These are phyloP conservation scores for Formica selysi DNA, from an alignment of 1,140 invertebrate genomes.

Conservation along the genomic window DNA sequence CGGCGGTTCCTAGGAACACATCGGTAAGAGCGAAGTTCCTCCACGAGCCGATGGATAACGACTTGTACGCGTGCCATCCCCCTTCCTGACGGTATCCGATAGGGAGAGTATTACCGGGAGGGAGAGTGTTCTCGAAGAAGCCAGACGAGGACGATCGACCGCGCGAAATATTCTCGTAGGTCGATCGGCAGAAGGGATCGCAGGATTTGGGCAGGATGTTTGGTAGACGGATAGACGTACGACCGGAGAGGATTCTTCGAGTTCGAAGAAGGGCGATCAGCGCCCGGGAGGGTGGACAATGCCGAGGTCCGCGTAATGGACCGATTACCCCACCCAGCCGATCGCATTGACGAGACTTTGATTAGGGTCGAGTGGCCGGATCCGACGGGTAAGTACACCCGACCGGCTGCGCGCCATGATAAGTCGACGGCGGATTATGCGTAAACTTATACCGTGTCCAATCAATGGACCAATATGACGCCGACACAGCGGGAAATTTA, in stretches of 20 bases:
- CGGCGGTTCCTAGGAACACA: conserved; percentile 37
- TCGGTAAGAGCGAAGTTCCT: conserved; percentile 49
- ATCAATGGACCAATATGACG: conserved; percentile 45
- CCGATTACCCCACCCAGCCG: conserved; percentile 85
- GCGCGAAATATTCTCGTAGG: conserved; percentile 13
- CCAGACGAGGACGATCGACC: conserved; percentile 50
- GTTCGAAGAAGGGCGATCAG: conserved; percentile 49
- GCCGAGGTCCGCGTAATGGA: conserved; percentile 84
- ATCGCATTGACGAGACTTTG: conserved; percentile 87
- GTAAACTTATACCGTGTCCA: conserved; percentile 69
- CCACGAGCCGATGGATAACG: conserved; percentile 76
- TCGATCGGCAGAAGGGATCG: conserved; percentile 19
- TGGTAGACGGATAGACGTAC: conserved; percentile 77
- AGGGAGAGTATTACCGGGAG: background rate
- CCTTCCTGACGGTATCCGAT: conserved; percentile 63
- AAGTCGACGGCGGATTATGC: conserved; percentile 68
- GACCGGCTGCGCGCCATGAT: conserved; percentile 75
- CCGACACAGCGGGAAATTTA: conserved; percentile 54
- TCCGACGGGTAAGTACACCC: conserved; percentile 83
- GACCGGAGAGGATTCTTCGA: conserved; percentile 66
- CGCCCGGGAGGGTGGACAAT: conserved; percentile 82
- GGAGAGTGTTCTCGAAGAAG: conserved; percentile 38
- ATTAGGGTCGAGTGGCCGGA: conserved; percentile 86
- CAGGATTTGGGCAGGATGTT: conserved; percentile 75
- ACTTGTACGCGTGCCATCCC: conserved; percentile 79